Evolutionary conservation across 2,113 vertebrate genomes (phyloP), one percentile per base, ranked within the genome.

Genomic region (Corythaixoides concolor): DNA sequence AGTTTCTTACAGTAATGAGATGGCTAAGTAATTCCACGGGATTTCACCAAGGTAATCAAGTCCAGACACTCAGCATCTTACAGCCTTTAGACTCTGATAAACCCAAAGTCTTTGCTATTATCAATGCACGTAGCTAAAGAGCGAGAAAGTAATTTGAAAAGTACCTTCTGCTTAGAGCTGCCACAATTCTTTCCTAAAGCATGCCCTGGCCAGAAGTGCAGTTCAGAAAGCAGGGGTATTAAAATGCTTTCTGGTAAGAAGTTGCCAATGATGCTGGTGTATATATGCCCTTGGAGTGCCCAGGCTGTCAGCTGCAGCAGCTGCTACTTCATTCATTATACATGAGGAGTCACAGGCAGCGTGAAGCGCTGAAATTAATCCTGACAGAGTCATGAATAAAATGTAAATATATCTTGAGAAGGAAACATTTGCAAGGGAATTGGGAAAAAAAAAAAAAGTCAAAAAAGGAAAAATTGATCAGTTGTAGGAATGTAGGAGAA

Each of bases 291-390:
- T 97, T 97, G 94, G 93, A 97, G 90, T 78, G 94, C 94, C 92
- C 96, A 96, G 93, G 80, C 92, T 95, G 88, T 95, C 95, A 97
- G 95, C 94, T 96, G 94, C 85, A 94, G 95, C 97, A 97, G 96
- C 97, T 97, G 97, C 95, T 89, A 83, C 93, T 97, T 97, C 96
- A 97, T 97, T 97, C 96, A 97, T 97, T 97, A 96, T 97, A 95
- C 96, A 97, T 96, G 96, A 97, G 91, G 55, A 96, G 77, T 86
- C 86, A 94, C 80, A 93, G 94, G 92, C 97, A 96, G 89, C 21
- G 1, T 62, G 92, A 94, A 97, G 90, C 21, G 0, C 91, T 95
- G 96, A 95, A 97, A 97, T 97, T 92, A 97, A 97, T 97, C 91
- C 94, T 97, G 96, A 97, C 94, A 95, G 94, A 96, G 88, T 93